A percentile compares a stretch with the other conserved stretches of the same genome.
Conservation (phyloP, 2,888 invertebrate genomes). For the Abscondita cerata region DNA sequence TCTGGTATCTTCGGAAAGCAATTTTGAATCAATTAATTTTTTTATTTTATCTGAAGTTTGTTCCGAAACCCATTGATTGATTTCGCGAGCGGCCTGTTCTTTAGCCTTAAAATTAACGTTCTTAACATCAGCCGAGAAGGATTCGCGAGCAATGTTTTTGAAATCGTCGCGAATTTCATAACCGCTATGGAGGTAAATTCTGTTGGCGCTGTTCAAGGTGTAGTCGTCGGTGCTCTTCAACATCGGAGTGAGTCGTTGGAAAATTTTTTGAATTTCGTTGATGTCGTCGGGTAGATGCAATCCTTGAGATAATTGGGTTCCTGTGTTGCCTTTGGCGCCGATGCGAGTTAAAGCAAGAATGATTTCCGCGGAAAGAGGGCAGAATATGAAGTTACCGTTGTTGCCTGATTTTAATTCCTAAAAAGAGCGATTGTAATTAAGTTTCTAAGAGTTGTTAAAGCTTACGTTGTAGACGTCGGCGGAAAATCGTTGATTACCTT, state of each 20-base stretch:
- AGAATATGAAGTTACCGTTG: slow-evolving; percentile 2
- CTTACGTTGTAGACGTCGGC: background rate
- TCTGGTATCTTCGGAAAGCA: background rate
- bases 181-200: background rate
- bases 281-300: background rate
- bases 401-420: background rate
- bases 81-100: background rate
- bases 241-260: background rate
- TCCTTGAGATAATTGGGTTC: background rate
- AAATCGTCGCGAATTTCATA: slow-evolving; percentile 54
- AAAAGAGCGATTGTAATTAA: background rate
- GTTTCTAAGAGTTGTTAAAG: background rate
- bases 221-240: background rate
- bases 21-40: background rate
- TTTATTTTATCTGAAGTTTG: background rate
- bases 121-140: slow-evolving; percentile 69
- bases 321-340: slow-evolving; percentile 5
- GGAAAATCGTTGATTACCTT: background rate
- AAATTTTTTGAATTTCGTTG: background rate
- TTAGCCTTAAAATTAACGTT: slow-evolving; percentile 43
- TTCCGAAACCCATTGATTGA: background rate
- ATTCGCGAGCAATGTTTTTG: slow-evolving; percentile 63
- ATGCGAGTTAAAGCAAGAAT: background rate
- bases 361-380: slow-evolving; percentile 2
- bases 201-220: background rate